These are phyloP conservation scores for Cinclus cinclus DNA, from an alignment of 2,113 vertebrate species.

Conservation along the genomic window DNA sequence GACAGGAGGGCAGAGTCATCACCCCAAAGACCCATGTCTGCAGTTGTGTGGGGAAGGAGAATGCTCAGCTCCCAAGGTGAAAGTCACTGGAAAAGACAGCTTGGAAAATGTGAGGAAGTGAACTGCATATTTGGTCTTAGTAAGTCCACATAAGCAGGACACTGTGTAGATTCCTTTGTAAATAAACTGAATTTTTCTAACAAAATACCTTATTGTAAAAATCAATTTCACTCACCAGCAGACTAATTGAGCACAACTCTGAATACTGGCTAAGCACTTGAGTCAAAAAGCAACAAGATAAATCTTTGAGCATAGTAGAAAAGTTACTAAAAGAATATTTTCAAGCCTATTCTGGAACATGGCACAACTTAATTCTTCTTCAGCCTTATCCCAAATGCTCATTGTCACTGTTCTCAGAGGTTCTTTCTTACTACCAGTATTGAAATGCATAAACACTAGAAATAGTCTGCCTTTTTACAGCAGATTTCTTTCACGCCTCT, in stretches of 20 bases:
- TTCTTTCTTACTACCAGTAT: background rate
- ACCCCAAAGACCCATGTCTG: background rate
- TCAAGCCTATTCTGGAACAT: background rate
- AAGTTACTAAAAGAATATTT: conserved; percentile 11
- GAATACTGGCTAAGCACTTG: background rate
- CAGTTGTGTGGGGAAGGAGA: background rate
- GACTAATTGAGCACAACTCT: background rate
- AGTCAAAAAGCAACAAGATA: background rate
- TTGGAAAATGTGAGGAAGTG: background rate
- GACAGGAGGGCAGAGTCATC: background rate
- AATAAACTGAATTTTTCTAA: background rate
- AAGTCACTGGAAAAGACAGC: background rate
- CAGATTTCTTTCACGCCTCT: background rate
- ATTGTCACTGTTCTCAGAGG: background rate
- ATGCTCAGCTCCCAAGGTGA: background rate
- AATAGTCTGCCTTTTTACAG: background rate
- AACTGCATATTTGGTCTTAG: background rate
- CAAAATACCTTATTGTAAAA: conserved; percentile 15
- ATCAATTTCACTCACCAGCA: background rate
- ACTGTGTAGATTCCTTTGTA: background rate
- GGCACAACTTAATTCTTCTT: background rate
- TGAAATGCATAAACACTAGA: background rate
- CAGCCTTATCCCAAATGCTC: background rate
- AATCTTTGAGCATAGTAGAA: background rate
- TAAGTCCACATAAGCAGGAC: background rate